These are phyloP conservation scores for Platypus cylindrus DNA, from an alignment of 2,888 invertebrate genomes.

Conservation along the genomic window DNA sequence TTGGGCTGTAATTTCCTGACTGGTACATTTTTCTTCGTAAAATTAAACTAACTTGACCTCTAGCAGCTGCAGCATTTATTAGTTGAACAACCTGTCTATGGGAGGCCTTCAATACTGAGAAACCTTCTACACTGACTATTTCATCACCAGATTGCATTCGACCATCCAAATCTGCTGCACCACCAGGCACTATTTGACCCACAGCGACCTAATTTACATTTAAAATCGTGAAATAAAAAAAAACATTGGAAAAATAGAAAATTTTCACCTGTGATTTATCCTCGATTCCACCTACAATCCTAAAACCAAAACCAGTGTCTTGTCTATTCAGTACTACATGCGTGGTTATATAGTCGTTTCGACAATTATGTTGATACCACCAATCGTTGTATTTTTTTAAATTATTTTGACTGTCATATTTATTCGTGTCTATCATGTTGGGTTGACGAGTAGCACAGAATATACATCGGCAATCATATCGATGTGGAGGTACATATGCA, in stretches of 20 bases:
- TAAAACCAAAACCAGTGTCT: slow-evolving; percentile 91
- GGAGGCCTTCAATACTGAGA: slow-evolving; percentile 55
- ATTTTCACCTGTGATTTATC: slow-evolving; percentile 77
- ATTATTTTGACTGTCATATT: slow-evolving; percentile 18
- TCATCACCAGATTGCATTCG: slow-evolving; percentile 85
- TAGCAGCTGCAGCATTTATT: slow-evolving; percentile 78
- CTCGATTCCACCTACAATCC: slow-evolving; percentile 95
- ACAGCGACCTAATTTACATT: slow-evolving; percentile 59
- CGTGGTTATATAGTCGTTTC: slow-evolving; percentile 30
- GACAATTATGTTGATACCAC: slow-evolving; percentile 20
- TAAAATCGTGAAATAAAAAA: background rate
- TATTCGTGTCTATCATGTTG: slow-evolving; percentile 17
- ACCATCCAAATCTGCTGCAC: slow-evolving; percentile 86
- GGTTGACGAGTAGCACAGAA: slow-evolving; percentile 27
- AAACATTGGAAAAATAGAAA: slow-evolving; percentile 4
- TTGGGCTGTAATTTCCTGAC: slow-evolving; percentile 22
- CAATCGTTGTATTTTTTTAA: slow-evolving; percentile 23
- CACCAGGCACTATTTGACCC: slow-evolving; percentile 92
- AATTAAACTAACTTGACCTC: slow-evolving; percentile 69
- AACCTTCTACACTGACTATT: slow-evolving; percentile 84
- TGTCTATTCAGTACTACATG: slow-evolving; percentile 71
- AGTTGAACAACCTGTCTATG: slow-evolving; percentile 89
- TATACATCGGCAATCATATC: slow-evolving; percentile 32
- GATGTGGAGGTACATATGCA: slow-evolving; percentile 29
- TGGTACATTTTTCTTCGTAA: slow-evolving; percentile 41